Base-by-base conservation (phyloP, 2,888 invertebrate species). In the Lysandra coridon region DNA sequence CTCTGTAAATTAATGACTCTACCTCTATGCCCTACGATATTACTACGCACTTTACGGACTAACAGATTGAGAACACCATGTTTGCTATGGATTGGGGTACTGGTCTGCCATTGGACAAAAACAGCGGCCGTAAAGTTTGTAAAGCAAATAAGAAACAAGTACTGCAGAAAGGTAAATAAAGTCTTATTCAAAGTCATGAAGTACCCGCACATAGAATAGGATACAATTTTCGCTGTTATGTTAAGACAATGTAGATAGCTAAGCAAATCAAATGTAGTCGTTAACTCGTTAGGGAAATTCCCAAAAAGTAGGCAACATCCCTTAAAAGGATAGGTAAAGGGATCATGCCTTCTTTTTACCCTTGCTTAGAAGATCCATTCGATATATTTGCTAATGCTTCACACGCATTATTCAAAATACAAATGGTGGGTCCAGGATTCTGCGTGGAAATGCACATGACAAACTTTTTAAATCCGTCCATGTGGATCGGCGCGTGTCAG, bases 391-490 rank as follows among this genome's bases (percentile, higher is more conserved):
- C 14, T 57, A 17, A 17, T 57, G 57, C 17, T 17, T 33, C 69
- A 69, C 69, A 53, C 30, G 30, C 75, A 75, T 23, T 64, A 33
- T 78, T 37, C 10, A 6, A 53, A 53, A 30, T 57, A 30, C 75
- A 75, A 75, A 75, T 30, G 75, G 3, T 23, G 30, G 76, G 57
- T 76, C 76, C 76, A 53, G 73, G 74, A 74, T 74, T 64, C 23
- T 33, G 73, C 78, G 78, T 80, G 78, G 80, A 81, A 80, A 78
- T 64, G 80, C 86, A 76, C 53, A 76, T 87, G 87, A 89, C 88
- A 92, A 85, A 92, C 93, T 93, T 93, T 94, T 94, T 87, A 92
- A 94, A 94, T 69, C 87, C 86, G 88, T 81, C 87, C 87, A 88
- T 85, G 93, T 88, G 92, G 84, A 87, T 88, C 90, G 88, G 87